These are phyloP conservation scores for Orchestia grillus DNA, from an alignment of 1,140 invertebrate genomes.

Conservation along the genomic window DNA sequence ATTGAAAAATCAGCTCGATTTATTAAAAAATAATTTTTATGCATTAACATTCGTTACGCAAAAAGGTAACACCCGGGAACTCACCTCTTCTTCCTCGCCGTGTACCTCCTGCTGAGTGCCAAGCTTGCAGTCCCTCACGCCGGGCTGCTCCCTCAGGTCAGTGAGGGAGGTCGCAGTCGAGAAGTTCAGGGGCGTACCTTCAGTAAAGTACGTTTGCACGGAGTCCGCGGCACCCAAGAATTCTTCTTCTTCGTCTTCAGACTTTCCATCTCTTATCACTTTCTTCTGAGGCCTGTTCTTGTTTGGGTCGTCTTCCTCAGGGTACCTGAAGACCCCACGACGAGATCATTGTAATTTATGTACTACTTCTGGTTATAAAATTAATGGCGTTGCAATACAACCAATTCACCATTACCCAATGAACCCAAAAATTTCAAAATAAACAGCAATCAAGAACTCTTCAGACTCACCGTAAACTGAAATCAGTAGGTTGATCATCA, in stretches of 20 bases:
- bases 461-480: slow-evolving; percentile 74
- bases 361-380: neutral
- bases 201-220: slow-evolving; percentile 91
- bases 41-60: neutral
- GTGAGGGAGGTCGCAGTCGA: slow-evolving; percentile 90
- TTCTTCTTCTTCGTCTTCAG: slow-evolving; percentile 39
- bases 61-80: neutral
- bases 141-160: slow-evolving; percentile 78
- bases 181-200: slow-evolving; percentile 89
- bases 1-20: too few relatives aligned
- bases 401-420: too few relatives aligned
- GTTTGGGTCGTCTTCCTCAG: slow-evolving; percentile 67
- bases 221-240: slow-evolving; percentile 78
- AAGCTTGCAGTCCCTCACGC: slow-evolving; percentile 60
- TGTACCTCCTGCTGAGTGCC: slow-evolving; percentile 64
- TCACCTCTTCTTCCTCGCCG: slow-evolving; percentile 58
- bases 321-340: slow-evolving; percentile 59
- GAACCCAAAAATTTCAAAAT: neutral
- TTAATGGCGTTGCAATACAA: too few relatives aligned
- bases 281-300: slow-evolving; percentile 64
- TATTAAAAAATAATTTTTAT: too few relatives aligned
- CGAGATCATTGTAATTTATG: neutral
- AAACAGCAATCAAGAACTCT: neutral
- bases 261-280: neutral
- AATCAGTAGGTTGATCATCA: slow-evolving; percentile 78